phyloP scores from a whole-genome alignment of 2,113 vertebrate genomes.

The Hiodon alosoides region DNA sequence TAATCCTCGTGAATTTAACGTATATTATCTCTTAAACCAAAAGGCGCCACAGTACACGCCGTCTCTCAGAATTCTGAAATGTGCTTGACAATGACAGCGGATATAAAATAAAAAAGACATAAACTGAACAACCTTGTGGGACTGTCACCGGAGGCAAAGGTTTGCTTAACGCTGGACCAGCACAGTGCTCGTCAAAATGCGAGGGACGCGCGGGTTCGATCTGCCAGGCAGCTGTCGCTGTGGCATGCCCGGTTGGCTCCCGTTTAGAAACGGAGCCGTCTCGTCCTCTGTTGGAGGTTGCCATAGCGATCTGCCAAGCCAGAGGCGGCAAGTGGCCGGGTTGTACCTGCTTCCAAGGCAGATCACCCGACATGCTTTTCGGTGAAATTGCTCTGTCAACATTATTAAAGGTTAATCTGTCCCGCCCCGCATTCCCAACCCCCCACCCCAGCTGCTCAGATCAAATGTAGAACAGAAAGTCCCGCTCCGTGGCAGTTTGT shows the following conservation, averaged over 20 bases:
- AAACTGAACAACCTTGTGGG: no score
- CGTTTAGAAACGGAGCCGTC: slow-evolving; percentile 4
- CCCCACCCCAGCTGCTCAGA: neutral
- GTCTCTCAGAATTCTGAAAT: no score
- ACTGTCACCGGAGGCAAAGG: no score
- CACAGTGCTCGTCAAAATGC: no score
- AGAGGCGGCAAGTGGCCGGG: neutral
- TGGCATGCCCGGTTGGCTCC: slow-evolving; percentile 13
- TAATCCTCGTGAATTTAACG: no score
- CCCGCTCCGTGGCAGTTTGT: no score
- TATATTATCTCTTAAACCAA: no score
- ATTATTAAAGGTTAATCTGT: slow-evolving; percentile 42
- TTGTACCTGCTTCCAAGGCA: slow-evolving; percentile 5
- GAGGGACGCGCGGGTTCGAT: neutral
- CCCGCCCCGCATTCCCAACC: neutral
- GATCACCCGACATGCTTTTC: slow-evolving; percentile 40
- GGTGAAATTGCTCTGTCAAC: slow-evolving; percentile 47
- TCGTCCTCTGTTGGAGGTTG: slow-evolving; percentile 5
- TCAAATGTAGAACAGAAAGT: no score
- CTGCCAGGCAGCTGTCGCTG: slow-evolving; percentile 24
- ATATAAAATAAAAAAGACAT: no score
- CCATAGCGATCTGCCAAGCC: slow-evolving; percentile 8
- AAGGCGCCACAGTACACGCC: no score
- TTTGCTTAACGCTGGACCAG: no score
- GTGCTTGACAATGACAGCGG: no score